Conservation (phyloP, 2,888 invertebrate genomes). For the Eupeodes luniger region DNA sequence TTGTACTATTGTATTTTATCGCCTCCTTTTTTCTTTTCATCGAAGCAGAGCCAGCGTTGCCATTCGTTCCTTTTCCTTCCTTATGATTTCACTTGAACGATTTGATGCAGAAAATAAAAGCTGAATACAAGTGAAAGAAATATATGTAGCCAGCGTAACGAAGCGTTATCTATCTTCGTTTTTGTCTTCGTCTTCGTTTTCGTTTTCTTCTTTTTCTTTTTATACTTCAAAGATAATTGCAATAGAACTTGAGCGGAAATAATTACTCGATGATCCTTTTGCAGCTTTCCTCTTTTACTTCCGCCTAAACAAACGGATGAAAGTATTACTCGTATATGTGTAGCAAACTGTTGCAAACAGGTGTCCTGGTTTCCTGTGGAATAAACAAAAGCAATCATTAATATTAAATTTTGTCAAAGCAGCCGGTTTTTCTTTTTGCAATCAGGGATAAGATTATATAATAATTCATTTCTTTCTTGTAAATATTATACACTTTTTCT, state of each 20-base stretch:
- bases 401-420: constrained; percentile 18
- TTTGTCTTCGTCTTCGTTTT: background rate
- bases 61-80: constrained; percentile 9
- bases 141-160: background rate
- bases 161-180: background rate
- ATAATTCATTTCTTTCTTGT: constrained; percentile 5
- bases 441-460: constrained; percentile 17
- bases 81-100: constrained; percentile 51
- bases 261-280: constrained; percentile 56
- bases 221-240: constrained; percentile 47
- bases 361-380: constrained; percentile 54
- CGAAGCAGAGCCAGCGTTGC: constrained; percentile 17
- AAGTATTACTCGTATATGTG: constrained; percentile 45
- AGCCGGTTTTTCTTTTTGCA: constrained; percentile 4
- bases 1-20: constrained; percentile 18
- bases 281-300: constrained; percentile 21
- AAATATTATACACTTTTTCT: background rate
- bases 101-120: constrained; percentile 36
- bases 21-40: constrained; percentile 34
- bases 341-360: constrained; percentile 52
- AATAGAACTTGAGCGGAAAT: constrained; percentile 49
- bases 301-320: constrained; percentile 49
- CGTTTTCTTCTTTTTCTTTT: background rate
- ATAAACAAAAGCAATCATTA: constrained; percentile 23
- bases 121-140: background rate